Conservation (phyloP, 2,888 invertebrate genomes). For the Acrobasis repandana region DNA sequence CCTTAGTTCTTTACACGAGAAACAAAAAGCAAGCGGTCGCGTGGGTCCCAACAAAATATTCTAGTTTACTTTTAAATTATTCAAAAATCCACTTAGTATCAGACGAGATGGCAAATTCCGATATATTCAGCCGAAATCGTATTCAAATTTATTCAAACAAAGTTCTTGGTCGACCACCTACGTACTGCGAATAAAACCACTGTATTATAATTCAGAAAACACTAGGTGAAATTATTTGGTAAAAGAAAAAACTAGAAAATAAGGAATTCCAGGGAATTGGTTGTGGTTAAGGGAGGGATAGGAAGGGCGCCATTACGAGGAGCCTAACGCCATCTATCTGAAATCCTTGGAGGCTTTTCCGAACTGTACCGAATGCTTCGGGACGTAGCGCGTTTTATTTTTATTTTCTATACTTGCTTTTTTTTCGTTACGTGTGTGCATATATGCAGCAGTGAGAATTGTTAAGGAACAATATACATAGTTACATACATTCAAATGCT, state of each 20-base stretch:
- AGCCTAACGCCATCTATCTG: slow-evolving; percentile 80
- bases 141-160: slow-evolving; percentile 57
- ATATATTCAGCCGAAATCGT: slow-evolving; percentile 40
- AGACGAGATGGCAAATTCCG: slow-evolving; percentile 32
- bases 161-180: slow-evolving; percentile 39
- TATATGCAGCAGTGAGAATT: background rate
- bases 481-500: too few relatives aligned
- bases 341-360: slow-evolving; percentile 79
- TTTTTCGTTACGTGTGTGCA: background rate
- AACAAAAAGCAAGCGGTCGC: background rate
- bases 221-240: slow-evolving; percentile 28
- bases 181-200: slow-evolving; percentile 33
- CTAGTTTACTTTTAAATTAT: slow-evolving; percentile 28
- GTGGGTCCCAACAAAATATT: slow-evolving; percentile 16
- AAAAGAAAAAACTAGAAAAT: slow-evolving; percentile 42
- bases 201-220: slow-evolving; percentile 30
- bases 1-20: background rate
- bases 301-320: slow-evolving; percentile 61
- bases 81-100: slow-evolving; percentile 28
- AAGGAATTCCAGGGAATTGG: slow-evolving; percentile 37
- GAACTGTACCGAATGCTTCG: slow-evolving; percentile 70
- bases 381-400: slow-evolving; percentile 59
- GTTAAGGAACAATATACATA: background rate
- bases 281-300: slow-evolving; percentile 42
- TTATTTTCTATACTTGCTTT: slow-evolving; percentile 22